phyloP scores from a whole-genome alignment of 2,113 vertebrate genomes.

The Muntiacus reevesi region DNA sequence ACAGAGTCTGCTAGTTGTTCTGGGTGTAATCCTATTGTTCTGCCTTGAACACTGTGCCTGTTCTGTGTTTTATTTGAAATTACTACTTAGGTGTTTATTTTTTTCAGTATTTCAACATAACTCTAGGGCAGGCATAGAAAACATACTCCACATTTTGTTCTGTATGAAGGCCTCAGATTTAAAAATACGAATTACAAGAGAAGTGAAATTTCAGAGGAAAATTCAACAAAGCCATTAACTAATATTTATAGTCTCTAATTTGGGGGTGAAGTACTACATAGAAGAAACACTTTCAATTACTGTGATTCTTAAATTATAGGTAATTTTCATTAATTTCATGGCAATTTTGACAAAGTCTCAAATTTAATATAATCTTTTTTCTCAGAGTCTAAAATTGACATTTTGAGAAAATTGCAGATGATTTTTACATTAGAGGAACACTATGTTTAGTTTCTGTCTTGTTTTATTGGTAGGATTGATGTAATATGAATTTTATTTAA shows the following conservation, averaged over 20 bases:
- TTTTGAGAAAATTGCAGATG: slow-evolving; percentile 35
- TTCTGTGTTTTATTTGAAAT: slow-evolving; percentile 1
- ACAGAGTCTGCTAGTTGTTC: not conserved
- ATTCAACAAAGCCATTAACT: not conserved
- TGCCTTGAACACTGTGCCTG: not conserved
- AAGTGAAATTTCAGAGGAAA: not conserved
- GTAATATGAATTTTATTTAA: slow-evolving; percentile 45
- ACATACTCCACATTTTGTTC: not conserved
- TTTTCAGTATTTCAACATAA: not conserved
- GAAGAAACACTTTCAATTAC: not conserved
- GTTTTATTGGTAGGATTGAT: slow-evolving; percentile 65
- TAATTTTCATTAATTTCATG: slow-evolving; percentile 50
- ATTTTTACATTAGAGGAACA: slow-evolving; percentile 23
- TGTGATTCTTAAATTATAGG: slow-evolving; percentile 25
- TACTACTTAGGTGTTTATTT: not conserved
- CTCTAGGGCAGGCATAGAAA: not conserved
- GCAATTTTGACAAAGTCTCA: not conserved
- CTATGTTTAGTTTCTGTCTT: slow-evolving; percentile 49
- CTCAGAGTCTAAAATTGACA: slow-evolving; percentile 19
- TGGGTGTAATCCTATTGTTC: not conserved
- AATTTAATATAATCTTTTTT: slow-evolving; percentile 33
- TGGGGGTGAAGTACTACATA: not conserved
- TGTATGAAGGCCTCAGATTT: not conserved
- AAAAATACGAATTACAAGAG: not conserved
- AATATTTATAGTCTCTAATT: not conserved